Percentiles rank a stretch among this genome's conserved stretches.
These are phyloP conservation scores for Pipistrellus pipistrellus DNA, from an alignment of 2,797 vertebrate species.

Conservation along the genomic window DNA sequence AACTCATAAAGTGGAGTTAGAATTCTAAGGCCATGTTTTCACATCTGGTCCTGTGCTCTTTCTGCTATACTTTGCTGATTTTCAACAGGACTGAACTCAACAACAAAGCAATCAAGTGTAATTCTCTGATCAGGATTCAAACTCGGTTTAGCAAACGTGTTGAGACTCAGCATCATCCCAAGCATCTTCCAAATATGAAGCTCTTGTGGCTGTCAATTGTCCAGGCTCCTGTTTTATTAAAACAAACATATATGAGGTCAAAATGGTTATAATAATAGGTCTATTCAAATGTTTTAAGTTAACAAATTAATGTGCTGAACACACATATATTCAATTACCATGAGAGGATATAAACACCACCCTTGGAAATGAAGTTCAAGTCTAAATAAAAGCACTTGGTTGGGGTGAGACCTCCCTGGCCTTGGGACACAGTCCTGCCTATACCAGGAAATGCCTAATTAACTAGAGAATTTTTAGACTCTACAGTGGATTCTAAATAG, in stretches of 20 bases:
- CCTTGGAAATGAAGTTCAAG: constrained; percentile 35
- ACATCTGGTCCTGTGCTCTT: background rate
- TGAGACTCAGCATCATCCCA: background rate
- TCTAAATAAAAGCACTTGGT: constrained; percentile 36
- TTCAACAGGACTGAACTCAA: constrained; percentile 31
- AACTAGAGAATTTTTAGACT: constrained; percentile 35
- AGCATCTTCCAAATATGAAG: background rate
- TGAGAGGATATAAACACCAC: background rate
- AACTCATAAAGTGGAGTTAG: background rate
- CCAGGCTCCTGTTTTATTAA: constrained; percentile 32
- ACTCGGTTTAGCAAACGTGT: background rate
- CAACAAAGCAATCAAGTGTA: constrained; percentile 4
- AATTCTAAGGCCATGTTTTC: background rate
- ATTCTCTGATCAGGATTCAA: background rate
- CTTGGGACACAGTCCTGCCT: background rate
- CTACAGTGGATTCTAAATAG: constrained; percentile 1
- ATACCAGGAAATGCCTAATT: constrained; percentile 37
- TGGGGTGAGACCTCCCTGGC: background rate
- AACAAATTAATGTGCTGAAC: constrained; percentile 19
- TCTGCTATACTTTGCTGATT: background rate
- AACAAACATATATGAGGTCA: constrained; percentile 13
- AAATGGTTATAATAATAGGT: background rate
- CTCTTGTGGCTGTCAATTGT: background rate
- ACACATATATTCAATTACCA: constrained; percentile 20
- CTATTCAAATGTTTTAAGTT: constrained; percentile 28